phyloP scores from a whole-genome alignment of 2,888 invertebrate species.

The Keiferia lycopersicella region DNA sequence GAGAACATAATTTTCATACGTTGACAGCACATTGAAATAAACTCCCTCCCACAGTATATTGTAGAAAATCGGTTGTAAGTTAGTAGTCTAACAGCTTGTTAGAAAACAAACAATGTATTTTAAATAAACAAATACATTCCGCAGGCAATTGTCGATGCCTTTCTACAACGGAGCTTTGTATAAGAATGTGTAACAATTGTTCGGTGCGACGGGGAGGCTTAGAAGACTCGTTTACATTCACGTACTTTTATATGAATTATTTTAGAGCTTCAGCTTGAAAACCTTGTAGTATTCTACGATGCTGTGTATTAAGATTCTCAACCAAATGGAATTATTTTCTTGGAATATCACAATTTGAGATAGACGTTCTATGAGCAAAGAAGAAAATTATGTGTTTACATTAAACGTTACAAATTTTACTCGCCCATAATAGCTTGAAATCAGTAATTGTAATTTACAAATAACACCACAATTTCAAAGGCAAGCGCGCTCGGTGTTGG shows the following conservation, averaged over 20 bases:
- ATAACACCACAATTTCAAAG: not conserved
- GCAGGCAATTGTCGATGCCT: slow-evolving; percentile 54
- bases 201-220: slow-evolving; percentile 49
- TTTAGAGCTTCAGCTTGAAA: not conserved
- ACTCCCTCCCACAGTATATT: not conserved
- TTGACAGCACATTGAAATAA: not conserved
- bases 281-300: too few species aligned
- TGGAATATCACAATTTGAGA: not conserved
- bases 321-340: not conserved
- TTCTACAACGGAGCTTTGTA: slow-evolving; percentile 49
- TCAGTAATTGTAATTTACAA: not conserved
- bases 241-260: slow-evolving; percentile 13
- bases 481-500: slow-evolving; percentile 33
- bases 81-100: not conserved
- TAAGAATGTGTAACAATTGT: slow-evolving; percentile 60
- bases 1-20: not conserved
- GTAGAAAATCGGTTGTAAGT: not conserved
- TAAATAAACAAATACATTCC: slow-evolving; percentile 29
- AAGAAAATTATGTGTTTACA: too few species aligned
- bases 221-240: slow-evolving; percentile 49
- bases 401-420: not conserved
- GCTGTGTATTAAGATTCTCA: too few species aligned
- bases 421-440: not conserved
- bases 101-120: slow-evolving; percentile 3
- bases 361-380: not conserved